Base-by-base conservation (phyloP, 2,113 vertebrate genomes). In the Genyomyrus donnyi region DNA sequence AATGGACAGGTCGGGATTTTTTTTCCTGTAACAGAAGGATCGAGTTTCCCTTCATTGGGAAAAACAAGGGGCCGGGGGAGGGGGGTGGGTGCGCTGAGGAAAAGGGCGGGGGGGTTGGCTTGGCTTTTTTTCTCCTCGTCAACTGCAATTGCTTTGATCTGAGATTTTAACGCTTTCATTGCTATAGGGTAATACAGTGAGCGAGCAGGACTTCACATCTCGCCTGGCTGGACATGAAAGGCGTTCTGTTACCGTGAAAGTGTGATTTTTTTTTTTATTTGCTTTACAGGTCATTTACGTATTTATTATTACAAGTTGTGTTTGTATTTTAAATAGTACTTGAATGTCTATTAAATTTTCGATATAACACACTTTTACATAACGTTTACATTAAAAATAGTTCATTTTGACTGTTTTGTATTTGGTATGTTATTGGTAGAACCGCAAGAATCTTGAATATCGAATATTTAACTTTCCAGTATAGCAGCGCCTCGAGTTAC, bases 1-100 rank as follows among this genome's bases (percentile, higher is more conserved):
- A 95, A 94, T 94, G 95, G 93, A 90, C 87, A 62, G 80, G 24
- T 89, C 80, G 90, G 50, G 86, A 15, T 21, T 87, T 89, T 91
- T 91, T 62, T 66, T 48, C 13, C 52, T 21, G 86, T 35, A 27
- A 85, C 66, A 10, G 35, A 52, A 85, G 91, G 93, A 93, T 96
- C 95, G 92, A 91, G 93, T 96, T 96, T 94, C 95, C 95, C 92
- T 96, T 94, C 95, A 96, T 95, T 96, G 95, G 95, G 92, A 95
- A 96, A 96, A 96, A 95, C 93, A 95, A 95, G 93, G 39, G 92
- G 89, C 52, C 66, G 56, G 27, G 80, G 5, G 89, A 49, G 11
- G 88, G 42, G 84, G 85, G 15, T 58, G 56, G 88, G 52, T 5
- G 52, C 52, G 52, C 52, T 56, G 52, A 56, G 19, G 52, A 21